A percentile compares a stretch with the other conserved stretches of the same genome.
phyloP scores from a whole-genome alignment of 2,797 vertebrate genomes.

The Tympanoctomys barrerae region DNA sequence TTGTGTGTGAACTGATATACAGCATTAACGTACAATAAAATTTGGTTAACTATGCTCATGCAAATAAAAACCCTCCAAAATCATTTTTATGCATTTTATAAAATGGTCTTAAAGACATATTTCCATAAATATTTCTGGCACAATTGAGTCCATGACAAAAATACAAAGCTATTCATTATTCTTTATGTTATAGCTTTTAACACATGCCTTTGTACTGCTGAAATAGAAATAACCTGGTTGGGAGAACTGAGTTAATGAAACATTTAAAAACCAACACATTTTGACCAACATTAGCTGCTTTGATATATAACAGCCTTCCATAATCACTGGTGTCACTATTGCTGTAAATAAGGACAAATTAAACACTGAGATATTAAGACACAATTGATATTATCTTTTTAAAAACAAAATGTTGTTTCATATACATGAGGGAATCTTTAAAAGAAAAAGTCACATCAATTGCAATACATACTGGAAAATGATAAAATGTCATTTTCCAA shows the following conservation, averaged over 20 bases:
- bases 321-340: conserved; percentile 56
- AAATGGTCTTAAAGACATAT: conserved; percentile 88
- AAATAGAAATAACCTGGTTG: conserved; percentile 76
- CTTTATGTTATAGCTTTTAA: conserved; percentile 83
- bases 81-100: conserved; percentile 86
- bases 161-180: conserved; percentile 87
- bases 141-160: conserved; percentile 88
- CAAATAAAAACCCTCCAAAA: conserved; percentile 87
- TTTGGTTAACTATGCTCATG: conserved; percentile 85
- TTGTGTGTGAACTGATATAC: conserved; percentile 81
- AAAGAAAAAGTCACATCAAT: conserved; percentile 79
- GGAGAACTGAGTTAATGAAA: conserved; percentile 74
- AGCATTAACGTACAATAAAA: conserved; percentile 84
- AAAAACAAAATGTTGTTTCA: conserved; percentile 78
- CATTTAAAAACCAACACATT: conserved; percentile 69
- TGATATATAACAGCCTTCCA: conserved; percentile 58
- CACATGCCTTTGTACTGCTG: conserved; percentile 85
- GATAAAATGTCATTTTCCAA: conserved; percentile 74
- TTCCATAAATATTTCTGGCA: conserved; percentile 88
- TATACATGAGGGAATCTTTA: conserved; percentile 78
- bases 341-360: conserved; percentile 78
- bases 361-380: conserved; percentile 78
- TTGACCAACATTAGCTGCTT: conserved; percentile 73
- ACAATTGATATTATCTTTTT: conserved; percentile 75
- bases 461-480: conserved; percentile 74